Evolutionary conservation across 2,888 invertebrate genomes (phyloP).

Genomic region (Allolobophora icterica): DNA sequence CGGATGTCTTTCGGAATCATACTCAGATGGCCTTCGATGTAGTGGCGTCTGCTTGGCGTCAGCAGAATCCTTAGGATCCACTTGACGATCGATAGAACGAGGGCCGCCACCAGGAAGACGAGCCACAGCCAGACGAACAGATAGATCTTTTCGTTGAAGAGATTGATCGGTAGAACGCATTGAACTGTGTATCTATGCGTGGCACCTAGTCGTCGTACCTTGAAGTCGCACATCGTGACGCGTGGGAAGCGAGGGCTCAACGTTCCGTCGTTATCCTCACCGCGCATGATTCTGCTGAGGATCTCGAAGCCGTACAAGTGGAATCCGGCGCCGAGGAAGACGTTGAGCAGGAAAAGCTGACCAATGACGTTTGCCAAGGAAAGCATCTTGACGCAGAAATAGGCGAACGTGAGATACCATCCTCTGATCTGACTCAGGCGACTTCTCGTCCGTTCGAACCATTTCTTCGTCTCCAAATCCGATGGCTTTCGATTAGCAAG

Average conservation of each 20-base stretch:
- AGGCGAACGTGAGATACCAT: constrained; percentile 66
- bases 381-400: constrained; percentile 66
- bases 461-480: neutral
- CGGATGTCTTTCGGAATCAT: neutral
- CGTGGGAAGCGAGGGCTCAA: constrained; percentile 60
- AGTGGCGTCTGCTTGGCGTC: neutral
- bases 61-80: constrained; percentile 48
- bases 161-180: constrained; percentile 52
- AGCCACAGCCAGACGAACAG: constrained; percentile 54
- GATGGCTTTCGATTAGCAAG: neutral
- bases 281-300: constrained; percentile 65
- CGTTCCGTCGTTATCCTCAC: constrained; percentile 57
- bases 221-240: constrained; percentile 64
- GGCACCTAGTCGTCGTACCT: constrained; percentile 53
- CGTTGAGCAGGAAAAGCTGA: constrained; percentile 67
- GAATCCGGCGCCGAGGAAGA: constrained; percentile 66
- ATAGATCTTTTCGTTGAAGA: constrained; percentile 53
- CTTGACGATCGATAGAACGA: constrained; percentile 45
- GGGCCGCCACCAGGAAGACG: constrained; percentile 47
- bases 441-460: neutral
- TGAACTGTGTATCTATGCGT: constrained; percentile 52
- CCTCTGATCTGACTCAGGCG: constrained; percentile 62
- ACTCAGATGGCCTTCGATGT: constrained; percentile 18
- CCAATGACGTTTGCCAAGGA: constrained; percentile 66
- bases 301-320: constrained; percentile 66